Percentiles rank a stretch among this genome's conserved stretches.
phyloP scores from a whole-genome alignment of 2,113 vertebrate species.

The Plectropomus leopardus region DNA sequence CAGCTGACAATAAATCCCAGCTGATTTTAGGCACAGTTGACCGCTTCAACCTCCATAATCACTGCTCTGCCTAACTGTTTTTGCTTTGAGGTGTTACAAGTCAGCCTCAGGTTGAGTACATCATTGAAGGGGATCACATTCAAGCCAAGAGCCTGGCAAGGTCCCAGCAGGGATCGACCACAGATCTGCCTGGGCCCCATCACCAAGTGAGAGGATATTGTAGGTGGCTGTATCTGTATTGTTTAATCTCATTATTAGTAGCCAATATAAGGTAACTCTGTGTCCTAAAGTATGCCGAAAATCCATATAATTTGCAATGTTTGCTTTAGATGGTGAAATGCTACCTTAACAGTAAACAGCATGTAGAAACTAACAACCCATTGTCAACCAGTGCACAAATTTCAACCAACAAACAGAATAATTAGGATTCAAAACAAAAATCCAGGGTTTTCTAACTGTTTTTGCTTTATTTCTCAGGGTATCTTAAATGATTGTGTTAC shows the following conservation, averaged over 20 bases:
- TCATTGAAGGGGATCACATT: no score
- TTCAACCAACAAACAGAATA: neutral
- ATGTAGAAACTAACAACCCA: conserved; percentile 50
- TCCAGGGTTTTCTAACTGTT: conserved; percentile 38
- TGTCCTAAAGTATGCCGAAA: conserved; percentile 25
- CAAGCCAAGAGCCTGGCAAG: no score
- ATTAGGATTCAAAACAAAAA: conserved; percentile 45
- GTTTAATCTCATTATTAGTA: conserved; percentile 53
- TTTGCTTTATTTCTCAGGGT: conserved; percentile 75
- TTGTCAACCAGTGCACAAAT: conserved; percentile 29
- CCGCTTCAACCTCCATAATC: no score
- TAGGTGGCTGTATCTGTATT: conserved; percentile 5
- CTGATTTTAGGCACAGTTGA: no score
- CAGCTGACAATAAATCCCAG: no score
- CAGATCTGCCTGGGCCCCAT: no score
- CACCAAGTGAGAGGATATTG: no score
- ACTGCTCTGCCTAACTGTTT: no score
- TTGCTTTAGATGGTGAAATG: conserved; percentile 41
- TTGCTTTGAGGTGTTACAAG: no score
- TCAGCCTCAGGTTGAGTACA: no score
- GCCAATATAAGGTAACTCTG: conserved; percentile 18
- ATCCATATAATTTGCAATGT: conserved; percentile 29
- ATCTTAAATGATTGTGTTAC: conserved; percentile 41
- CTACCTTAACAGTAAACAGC: conserved; percentile 38
- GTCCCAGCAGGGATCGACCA: no score